Base-by-base conservation (phyloP, 1,140 invertebrate genomes). In the Papilio polytes region DNA sequence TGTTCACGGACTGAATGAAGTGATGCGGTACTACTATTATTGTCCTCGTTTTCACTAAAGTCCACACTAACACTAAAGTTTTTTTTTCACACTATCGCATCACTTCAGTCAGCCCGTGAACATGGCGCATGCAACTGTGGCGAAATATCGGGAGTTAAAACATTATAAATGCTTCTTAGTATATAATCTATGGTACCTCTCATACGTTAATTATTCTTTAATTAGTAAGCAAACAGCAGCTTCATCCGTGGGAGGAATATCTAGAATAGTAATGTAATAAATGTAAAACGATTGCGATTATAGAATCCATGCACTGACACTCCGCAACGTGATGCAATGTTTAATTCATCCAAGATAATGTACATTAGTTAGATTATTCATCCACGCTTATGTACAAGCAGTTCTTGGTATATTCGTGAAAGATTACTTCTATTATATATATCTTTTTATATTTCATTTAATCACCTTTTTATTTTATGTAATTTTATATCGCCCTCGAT, bases 171-270 rank as follows among this genome's bases (percentile, higher is more conserved):
- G 18, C 18, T 56, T 56, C 53, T 63, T 10, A 22, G 3, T 0
- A 13, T 72, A 63, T 41, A 51, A 78, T 48, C 8, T 78, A 78
- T 31, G 31, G 18, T 26, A 78, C 20, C 15, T 15, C 13, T 48
- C 22, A 72, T 36, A 31, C 18, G 48, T 31, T 80, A 41, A 15
- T 20, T 74, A 80, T 46, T 81, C 53, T 76, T 78, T 85, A 81
- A 81, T 82, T 82, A 84, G 77, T 81, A 80, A 22, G 51, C 76
- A 78, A 41, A 44, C 77, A 74, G 59, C 63, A 66, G 56, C 44
- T 44, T n/a, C 36, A 78, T 53, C 10, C 82, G 84, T 85, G 82
- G 82, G 82, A 81, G 82, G 80, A 84, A 83, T 81, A 70, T 56
- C 56, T 78, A 74, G 48, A 70, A 80, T 81, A 72, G 80, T 81